phyloP scores from a whole-genome alignment of 2,888 invertebrate species.

The Myathropa florea region DNA sequence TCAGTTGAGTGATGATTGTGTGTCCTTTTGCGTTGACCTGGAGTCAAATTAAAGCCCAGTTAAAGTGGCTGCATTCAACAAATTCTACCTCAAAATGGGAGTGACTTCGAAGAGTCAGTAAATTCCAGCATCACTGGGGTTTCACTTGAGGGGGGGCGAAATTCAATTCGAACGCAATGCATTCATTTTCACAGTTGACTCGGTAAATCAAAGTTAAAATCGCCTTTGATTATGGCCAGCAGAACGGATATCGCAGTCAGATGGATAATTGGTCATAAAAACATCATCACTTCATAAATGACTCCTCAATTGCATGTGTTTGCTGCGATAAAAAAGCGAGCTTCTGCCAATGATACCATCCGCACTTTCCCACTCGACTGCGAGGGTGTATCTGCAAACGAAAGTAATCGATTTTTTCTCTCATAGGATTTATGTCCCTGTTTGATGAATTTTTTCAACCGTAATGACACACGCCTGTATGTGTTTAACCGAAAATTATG shows the following conservation, averaged over 20 bases:
- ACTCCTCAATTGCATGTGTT: constrained; percentile 7
- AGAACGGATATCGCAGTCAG: constrained; percentile 37
- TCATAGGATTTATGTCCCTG: constrained; percentile 29
- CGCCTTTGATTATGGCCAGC: constrained; percentile 6
- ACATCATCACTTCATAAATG: constrained; percentile 62
- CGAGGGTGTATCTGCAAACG: background rate
- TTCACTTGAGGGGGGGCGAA: background rate
- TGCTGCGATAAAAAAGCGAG: background rate
- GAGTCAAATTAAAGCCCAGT: background rate
- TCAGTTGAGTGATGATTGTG: constrained; percentile 43
- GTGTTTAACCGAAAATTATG: constrained; percentile 24
- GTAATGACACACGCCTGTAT: background rate
- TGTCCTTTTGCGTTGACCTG: constrained; percentile 28
- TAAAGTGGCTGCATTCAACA: background rate
- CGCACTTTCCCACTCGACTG: background rate
- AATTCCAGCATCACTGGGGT: too few species aligned
- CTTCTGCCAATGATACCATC: background rate
- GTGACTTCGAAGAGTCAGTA: too few species aligned
- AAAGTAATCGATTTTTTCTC: constrained; percentile 10
- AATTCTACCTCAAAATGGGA: too few species aligned
- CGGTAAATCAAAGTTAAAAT: constrained; percentile 20
- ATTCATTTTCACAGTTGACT: constrained; percentile 18
- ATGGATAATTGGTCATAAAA: constrained; percentile 67
- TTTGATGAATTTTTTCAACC: background rate
- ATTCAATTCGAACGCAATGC: background rate